phyloP scores from a whole-genome alignment of 64 coral and sea anemone species.

The Montipora capricornis region DNA sequence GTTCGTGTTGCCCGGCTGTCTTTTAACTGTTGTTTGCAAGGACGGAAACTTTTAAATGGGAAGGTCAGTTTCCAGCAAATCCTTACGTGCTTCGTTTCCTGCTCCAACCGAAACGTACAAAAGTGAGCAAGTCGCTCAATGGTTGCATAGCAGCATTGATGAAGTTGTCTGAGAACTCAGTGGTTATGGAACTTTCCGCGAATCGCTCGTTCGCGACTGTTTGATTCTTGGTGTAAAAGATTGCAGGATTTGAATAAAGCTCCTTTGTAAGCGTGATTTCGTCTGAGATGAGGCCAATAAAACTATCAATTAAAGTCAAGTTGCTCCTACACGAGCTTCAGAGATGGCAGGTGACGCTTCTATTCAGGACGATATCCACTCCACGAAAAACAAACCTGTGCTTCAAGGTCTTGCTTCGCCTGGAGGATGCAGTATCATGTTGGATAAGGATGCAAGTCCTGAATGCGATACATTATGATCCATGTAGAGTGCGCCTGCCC shows the following conservation, averaged over 20 bases:
- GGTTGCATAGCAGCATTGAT: constrained; percentile 51
- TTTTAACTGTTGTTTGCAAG: constrained; percentile 50
- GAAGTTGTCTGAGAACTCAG: constrained; percentile 50
- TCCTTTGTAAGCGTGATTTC: constrained; percentile 54
- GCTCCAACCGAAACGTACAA: constrained; percentile 46
- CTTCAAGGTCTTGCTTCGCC: neutral
- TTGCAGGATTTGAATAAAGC: constrained; percentile 59
- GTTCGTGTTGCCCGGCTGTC: constrained; percentile 37
- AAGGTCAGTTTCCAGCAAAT: neutral
- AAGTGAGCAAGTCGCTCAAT: constrained; percentile 29
- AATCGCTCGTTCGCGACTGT: constrained; percentile 48
- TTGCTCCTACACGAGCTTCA: constrained; percentile 47
- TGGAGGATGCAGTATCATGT: neutral
- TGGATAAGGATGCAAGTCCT: neutral
- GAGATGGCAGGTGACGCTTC: constrained; percentile 11
- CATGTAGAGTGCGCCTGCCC: neutral
- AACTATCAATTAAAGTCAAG: constrained; percentile 54
- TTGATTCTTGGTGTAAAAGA: constrained; percentile 58
- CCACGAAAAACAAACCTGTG: neutral
- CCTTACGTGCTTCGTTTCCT: constrained; percentile 15
- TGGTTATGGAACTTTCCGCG: constrained; percentile 47
- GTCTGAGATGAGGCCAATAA: constrained; percentile 38
- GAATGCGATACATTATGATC: neutral
- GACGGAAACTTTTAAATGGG: constrained; percentile 64
- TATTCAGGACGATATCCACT: neutral